Percentiles rank a stretch among this genome's conserved stretches.
Conservation (phyloP, 2,797 vertebrate species). For the Pempheris klunzingeri region DNA sequence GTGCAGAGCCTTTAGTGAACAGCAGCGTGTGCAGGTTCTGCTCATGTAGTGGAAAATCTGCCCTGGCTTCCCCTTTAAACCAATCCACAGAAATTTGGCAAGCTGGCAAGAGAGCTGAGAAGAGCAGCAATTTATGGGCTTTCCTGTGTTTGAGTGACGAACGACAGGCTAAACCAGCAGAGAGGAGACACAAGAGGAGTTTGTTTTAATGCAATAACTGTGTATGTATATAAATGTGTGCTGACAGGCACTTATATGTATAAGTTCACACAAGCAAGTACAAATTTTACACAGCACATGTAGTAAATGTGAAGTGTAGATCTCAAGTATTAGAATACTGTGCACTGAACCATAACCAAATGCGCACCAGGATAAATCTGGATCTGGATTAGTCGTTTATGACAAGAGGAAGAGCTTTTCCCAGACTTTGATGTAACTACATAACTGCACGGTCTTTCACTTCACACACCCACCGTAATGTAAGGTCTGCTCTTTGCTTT, state of each 20-base stretch:
- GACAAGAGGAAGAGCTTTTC: constrained; percentile 18
- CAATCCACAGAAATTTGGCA: constrained; percentile 64
- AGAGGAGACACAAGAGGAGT: constrained; percentile 11
- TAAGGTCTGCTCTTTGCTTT: constrained; percentile 59
- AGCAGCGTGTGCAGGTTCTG: constrained; percentile 60
- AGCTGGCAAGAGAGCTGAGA: constrained; percentile 48
- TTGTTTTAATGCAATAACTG: constrained; percentile 10
- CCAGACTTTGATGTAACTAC: constrained; percentile 47
- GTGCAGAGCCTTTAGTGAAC: constrained; percentile 50
- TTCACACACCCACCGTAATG: constrained; percentile 40
- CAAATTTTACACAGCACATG: neutral
- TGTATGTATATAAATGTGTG: too few relatives aligned
- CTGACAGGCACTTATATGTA: neutral
- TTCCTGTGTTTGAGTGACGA: constrained; percentile 46
- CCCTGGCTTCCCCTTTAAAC: constrained; percentile 41
- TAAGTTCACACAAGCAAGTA: neutral
- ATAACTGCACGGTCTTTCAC: constrained; percentile 24
- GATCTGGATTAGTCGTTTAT: constrained; percentile 32
- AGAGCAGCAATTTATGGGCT: constrained; percentile 61
- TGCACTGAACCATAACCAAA: neutral
- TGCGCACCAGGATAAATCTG: constrained; percentile 4
- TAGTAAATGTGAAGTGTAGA: neutral
- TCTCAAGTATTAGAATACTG: neutral
- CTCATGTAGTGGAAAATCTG: constrained; percentile 72
- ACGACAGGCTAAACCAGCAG: constrained; percentile 22